phyloP scores from a whole-genome alignment of 2,797 vertebrate species.

The Premnoplex brunnescens region DNA sequence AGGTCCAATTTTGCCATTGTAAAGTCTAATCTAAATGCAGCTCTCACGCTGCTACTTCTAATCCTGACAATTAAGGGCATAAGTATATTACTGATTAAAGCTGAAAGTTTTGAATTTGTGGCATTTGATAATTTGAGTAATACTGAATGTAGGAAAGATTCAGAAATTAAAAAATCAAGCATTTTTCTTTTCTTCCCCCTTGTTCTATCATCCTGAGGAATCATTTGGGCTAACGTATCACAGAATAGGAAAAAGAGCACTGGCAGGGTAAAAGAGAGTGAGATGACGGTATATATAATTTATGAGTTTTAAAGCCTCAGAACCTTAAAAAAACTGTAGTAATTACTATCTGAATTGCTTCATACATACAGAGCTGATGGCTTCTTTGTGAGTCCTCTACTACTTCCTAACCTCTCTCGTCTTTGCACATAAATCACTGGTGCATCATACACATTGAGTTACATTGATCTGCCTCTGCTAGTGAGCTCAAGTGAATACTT shows the following conservation, averaged over 20 bases:
- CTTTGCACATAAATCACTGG: background rate
- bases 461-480: background rate
- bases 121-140: background rate
- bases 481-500: background rate
- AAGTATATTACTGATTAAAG: background rate
- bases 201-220: background rate
- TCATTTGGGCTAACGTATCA: background rate
- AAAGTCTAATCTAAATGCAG: background rate
- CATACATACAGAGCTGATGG: background rate
- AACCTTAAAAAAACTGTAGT: background rate
- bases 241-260: background rate
- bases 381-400: background rate
- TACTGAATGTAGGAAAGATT: background rate
- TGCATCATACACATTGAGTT: fast-evolving
- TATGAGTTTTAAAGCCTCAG: background rate
- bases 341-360: background rate
- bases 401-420: background rate
- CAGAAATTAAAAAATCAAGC: background rate
- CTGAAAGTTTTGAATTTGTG: background rate
- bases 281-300: background rate
- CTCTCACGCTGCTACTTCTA: background rate
- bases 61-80: background rate
- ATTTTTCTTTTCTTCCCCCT: background rate
- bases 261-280: background rate
- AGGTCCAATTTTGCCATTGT: background rate